Percentiles rank a stretch among this genome's conserved stretches.
phyloP scores from a whole-genome alignment of 1,140 invertebrate species.

The Orchesella cincta region DNA sequence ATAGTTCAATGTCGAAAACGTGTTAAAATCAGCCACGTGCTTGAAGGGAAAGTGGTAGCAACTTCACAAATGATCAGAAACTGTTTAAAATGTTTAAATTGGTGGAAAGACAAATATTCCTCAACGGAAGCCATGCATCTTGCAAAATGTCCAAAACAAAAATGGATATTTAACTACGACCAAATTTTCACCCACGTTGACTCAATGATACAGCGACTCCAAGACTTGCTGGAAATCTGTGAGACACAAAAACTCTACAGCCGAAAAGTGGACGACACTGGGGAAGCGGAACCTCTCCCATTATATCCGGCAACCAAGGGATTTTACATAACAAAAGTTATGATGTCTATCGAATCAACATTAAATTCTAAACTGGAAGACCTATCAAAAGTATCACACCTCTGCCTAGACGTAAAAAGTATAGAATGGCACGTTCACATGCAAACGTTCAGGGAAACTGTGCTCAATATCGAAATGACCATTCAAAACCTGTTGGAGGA shows the following conservation, averaged over 20 bases:
- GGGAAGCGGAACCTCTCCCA: slow-evolving; percentile 55
- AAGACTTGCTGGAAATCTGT: slow-evolving; percentile 81
- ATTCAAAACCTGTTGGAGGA: slow-evolving; percentile 71
- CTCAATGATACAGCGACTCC: slow-evolving; percentile 78
- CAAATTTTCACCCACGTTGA: slow-evolving; percentile 82
- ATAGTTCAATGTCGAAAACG: slow-evolving; percentile 71
- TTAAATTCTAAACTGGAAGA: slow-evolving; percentile 59
- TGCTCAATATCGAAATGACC: slow-evolving; percentile 67
- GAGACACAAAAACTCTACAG: slow-evolving; percentile 59
- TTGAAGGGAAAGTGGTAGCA: slow-evolving; percentile 62
- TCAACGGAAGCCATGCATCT: slow-evolving; percentile 53
- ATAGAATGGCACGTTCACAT: slow-evolving; percentile 72
- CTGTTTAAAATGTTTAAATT: slow-evolving; percentile 72
- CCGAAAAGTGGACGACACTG: slow-evolving; percentile 53
- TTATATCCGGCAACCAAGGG: slow-evolving; percentile 60
- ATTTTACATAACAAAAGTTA: slow-evolving; percentile 69
- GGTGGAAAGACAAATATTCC: slow-evolving; percentile 72
- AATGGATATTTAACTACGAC: slow-evolving; percentile 74
- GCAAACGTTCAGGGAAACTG: slow-evolving; percentile 26
- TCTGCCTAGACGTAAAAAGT: slow-evolving; percentile 59
- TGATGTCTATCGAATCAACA: slow-evolving; percentile 51
- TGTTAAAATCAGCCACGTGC: slow-evolving; percentile 70
- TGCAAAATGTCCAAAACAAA: slow-evolving; percentile 54
- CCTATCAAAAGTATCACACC: slow-evolving; percentile 54
- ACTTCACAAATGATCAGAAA: slow-evolving; percentile 69